A percentile compares a stretch with the other conserved stretches of the same genome.
Conservation (phyloP, 2,888 invertebrate genomes). For the Parnassius mnemosyne region DNA sequence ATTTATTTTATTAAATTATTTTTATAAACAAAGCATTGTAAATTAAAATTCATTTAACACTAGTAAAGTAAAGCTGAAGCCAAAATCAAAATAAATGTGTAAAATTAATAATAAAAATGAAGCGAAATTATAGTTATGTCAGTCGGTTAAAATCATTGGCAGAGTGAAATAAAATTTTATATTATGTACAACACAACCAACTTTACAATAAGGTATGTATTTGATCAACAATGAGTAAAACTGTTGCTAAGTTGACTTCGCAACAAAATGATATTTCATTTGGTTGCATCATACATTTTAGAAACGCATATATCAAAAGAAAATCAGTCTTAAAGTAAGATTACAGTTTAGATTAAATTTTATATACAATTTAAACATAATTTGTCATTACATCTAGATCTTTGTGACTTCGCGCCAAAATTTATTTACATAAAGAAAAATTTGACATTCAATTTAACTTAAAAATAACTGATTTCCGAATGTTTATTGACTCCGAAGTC, state of each 20-base stretch:
- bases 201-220: slow-evolving; percentile 1
- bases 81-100: slow-evolving; percentile 45
- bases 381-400: slow-evolving; percentile 35
- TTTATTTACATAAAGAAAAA: slow-evolving; percentile 37
- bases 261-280: slow-evolving; percentile 18
- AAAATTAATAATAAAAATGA: slow-evolving; percentile 36
- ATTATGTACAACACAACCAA: slow-evolving; percentile 24
- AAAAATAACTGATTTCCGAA: slow-evolving; percentile 3
- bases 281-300: slow-evolving; percentile 28
- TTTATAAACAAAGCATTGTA: slow-evolving; percentile 40
- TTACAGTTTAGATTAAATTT: slow-evolving; percentile 60
- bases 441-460: slow-evolving; percentile 5
- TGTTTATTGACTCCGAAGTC: slow-evolving; percentile 21
- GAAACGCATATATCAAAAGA: slow-evolving; percentile 44
- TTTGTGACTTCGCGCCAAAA: slow-evolving; percentile 39
- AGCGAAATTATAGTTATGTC: slow-evolving; percentile 53
- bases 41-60: slow-evolving; percentile 40
- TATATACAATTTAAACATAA: slow-evolving; percentile 59
- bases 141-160: slow-evolving; percentile 58
- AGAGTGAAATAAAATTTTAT: slow-evolving; percentile 35
- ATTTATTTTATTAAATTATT: slow-evolving; percentile 3
- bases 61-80: slow-evolving; percentile 66
- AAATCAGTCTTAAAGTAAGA: slow-evolving; percentile 78
- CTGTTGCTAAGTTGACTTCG: neutral
- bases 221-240: slow-evolving; percentile 11